Base-by-base conservation (phyloP, 2,113 vertebrate genomes). In the Melanotaenia duboulayi region DNA sequence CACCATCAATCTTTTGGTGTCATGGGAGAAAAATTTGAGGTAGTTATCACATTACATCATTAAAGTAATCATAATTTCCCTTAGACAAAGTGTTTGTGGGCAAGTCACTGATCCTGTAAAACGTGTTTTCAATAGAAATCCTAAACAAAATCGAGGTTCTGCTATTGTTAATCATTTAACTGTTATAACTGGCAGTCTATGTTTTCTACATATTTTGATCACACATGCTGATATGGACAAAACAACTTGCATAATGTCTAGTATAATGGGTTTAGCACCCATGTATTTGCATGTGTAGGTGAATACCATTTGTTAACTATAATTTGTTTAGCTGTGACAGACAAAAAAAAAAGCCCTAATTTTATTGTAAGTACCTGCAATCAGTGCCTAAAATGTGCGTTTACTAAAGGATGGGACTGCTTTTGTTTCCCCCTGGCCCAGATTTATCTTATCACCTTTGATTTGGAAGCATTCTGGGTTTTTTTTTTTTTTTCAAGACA, bases 21-120 rank as follows among this genome's bases (percentile, higher is more conserved):
- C 12, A 42, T 67, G 71, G 74, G 74, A 78, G 65, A 58, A 64
- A 64, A 64, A 74, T 78, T 87, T 75, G 72, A 82, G 84, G 84
- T 81, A 76, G 80, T 89, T 87, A 84, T 71, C 69, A 75, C 81
- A 86, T 91, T 89, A 84, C 82, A 76, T 91, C 84, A 89, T 87
- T 78, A 84, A 71, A 81, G 77, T 80, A 76, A 90, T 87, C 78
- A 85, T 72, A 76, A 83, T 79, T 69, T 75, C 73, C 70, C 82
- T 77, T 42, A 76, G 64, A 16, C 76, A 65, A 55, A 63, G 71
- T 71, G 82, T 81, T 80, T 76, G 74, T 78, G 77, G 74, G 85
- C 81, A 76, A 81, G 75, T 74, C 59, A 13, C 64, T 78, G 71
- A 71, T 72, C 65, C 64, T 74, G 35, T 40, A 64, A 76, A 75